These are phyloP conservation scores for Atta texana DNA, from an alignment of 1,140 invertebrate genomes.

Conservation along the genomic window DNA sequence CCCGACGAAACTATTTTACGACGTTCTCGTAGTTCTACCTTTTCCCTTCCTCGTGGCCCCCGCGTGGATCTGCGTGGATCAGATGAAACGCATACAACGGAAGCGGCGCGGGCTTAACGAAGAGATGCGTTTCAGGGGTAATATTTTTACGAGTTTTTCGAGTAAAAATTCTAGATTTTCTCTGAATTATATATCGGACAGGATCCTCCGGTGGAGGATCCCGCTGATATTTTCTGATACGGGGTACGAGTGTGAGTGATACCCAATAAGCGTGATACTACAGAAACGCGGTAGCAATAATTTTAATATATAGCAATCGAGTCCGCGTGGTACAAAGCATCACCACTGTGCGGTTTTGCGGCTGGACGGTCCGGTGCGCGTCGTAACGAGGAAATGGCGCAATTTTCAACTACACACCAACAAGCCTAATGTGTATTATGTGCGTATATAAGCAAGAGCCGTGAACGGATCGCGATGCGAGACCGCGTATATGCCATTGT, in stretches of 20 bases:
- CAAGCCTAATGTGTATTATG: conserved; percentile 72
- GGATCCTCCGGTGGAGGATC: neutral
- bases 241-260: neutral
- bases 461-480: conserved; percentile 53
- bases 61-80: conserved; percentile 13
- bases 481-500: conserved; percentile 67
- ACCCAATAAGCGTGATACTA: neutral
- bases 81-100: conserved; percentile 9
- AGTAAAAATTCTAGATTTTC: conserved; percentile 5
- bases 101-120: neutral
- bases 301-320: conserved; percentile 74
- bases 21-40: conserved; percentile 17
- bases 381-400: conserved; percentile 77
- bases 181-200: neutral
- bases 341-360: conserved; percentile 79
- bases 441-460: conserved; percentile 39
- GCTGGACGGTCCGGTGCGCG: conserved; percentile 78
- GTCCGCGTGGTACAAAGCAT: conserved; percentile 62
- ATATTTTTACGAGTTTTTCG: conserved; percentile 27
- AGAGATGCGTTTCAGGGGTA: neutral
- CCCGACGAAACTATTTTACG: conserved; percentile 50
- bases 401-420: conserved; percentile 77
- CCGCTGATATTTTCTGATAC: conserved; percentile 1
- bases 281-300: conserved; percentile 61
- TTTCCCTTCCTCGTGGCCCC: neutral